These are phyloP conservation scores for Papilio protenor DNA, from an alignment of 2,888 invertebrate species.

Conservation along the genomic window DNA sequence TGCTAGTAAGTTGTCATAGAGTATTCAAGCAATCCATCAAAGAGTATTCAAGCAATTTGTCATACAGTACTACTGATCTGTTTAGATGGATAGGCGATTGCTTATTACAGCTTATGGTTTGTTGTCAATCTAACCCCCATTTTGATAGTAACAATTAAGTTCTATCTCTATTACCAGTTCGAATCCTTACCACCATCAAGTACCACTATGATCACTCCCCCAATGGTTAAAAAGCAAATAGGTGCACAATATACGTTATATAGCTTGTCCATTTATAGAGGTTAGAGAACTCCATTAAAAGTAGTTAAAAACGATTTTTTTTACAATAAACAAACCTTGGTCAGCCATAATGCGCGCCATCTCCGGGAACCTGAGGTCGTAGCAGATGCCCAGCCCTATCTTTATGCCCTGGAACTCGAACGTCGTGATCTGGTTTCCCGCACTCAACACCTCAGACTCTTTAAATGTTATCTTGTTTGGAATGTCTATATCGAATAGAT, in stretches of 20 bases:
- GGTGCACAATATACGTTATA: no score
- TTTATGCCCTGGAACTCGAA: constrained; percentile 89
- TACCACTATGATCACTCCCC: no score
- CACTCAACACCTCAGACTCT: constrained; percentile 93
- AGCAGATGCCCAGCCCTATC: constrained; percentile 97
- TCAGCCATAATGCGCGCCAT: constrained; percentile 90
- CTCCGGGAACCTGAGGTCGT: constrained; percentile 96
- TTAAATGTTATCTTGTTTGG: constrained; percentile 96
- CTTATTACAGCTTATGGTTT: no score
- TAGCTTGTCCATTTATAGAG: no score
- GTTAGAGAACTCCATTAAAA: background rate
- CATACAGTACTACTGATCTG: background rate
- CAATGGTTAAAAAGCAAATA: background rate
- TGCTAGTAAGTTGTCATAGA: background rate
- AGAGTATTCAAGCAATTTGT: background rate
- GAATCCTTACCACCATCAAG: no score
- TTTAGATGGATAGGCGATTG: background rate
- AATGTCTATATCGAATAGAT: constrained; percentile 98
- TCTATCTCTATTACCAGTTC: background rate
- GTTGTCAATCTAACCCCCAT: no score
- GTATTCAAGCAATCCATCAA: background rate
- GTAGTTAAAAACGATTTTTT: background rate
- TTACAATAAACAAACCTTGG: constrained; percentile 63
- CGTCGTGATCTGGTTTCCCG: constrained; percentile 89
- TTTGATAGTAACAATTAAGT: no score